Evolutionary conservation across 2,113 vertebrate species (phyloP).

Genomic region (Dipodomys ordii): DNA sequence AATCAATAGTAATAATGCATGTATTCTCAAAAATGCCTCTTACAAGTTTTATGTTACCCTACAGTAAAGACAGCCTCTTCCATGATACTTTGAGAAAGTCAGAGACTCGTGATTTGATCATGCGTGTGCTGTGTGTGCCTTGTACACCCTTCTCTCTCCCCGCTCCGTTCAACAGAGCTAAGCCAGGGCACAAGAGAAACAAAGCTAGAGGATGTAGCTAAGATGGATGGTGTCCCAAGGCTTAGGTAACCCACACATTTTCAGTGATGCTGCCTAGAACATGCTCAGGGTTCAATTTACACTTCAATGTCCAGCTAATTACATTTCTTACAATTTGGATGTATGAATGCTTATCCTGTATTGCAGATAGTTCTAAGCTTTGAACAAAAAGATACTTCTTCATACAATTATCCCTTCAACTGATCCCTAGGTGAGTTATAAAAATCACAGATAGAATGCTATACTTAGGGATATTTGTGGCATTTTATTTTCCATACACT

Average conservation of each 20-base stretch:
- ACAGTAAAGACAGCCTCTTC: background rate
- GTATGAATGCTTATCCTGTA: background rate
- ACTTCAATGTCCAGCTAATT: background rate
- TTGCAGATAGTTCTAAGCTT: background rate
- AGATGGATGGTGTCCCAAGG: background rate
- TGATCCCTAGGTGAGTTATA: background rate
- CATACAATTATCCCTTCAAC: background rate
- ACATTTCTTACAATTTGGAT: slow-evolving; percentile 22
- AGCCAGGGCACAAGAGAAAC: background rate
- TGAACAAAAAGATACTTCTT: background rate
- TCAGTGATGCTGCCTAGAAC: background rate
- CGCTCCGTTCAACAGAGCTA: background rate
- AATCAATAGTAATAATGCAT: background rate
- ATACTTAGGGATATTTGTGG: background rate
- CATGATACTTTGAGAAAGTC: background rate
- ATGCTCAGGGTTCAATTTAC: background rate
- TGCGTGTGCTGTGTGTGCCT: background rate
- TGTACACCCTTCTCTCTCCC: background rate
- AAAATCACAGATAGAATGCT: background rate
- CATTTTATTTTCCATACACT: background rate
- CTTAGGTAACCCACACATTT: background rate
- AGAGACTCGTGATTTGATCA: background rate
- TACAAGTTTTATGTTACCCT: background rate
- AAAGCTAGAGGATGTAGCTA: background rate
- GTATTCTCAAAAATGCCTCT: background rate